Percentiles rank a stretch among this genome's conserved stretches.
Conservation (phyloP, 1,140 invertebrate genomes). For the Eupristina koningsbergeri region DNA sequence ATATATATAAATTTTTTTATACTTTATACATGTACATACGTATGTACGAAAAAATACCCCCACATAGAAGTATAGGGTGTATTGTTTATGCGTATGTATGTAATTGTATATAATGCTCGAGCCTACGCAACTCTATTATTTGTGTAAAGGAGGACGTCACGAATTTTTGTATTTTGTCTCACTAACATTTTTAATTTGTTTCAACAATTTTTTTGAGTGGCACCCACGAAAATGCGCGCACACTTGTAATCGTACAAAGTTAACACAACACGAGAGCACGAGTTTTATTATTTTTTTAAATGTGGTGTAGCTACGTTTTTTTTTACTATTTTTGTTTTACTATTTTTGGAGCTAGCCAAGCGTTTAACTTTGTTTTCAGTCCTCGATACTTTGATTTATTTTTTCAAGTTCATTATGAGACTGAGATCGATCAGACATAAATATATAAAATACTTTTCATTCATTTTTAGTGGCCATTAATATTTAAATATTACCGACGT, state of each 20-base stretch:
- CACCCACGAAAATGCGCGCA: slow-evolving; percentile 68
- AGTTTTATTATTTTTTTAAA: slow-evolving; percentile 61
- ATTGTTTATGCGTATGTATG: background rate
- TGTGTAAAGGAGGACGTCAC: slow-evolving; percentile 58
- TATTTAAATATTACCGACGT: background rate
- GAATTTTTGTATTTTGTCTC: slow-evolving; percentile 71
- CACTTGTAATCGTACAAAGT: slow-evolving; percentile 49
- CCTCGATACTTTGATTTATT: background rate
- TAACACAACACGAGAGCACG: slow-evolving; percentile 64
- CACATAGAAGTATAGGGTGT: too few species aligned
- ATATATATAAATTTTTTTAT: too few species aligned
- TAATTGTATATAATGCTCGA: background rate
- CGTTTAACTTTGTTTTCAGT: background rate
- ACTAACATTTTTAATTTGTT: slow-evolving; percentile 56
- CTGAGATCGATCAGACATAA: background rate
- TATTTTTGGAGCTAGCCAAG: slow-evolving; percentile 24
- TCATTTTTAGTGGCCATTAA: background rate
- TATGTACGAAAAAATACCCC: background rate
- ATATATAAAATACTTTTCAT: background rate
- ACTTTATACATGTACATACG: background rate
- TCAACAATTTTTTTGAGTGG: slow-evolving; percentile 66
- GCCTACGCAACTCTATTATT: slow-evolving; percentile 51
- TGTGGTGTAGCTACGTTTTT: slow-evolving; percentile 72
- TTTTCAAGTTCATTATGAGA: background rate
- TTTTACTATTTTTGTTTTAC: slow-evolving; percentile 57